Conservation (phyloP, 2,888 invertebrate genomes). For the Aleiodes testaceus region DNA sequence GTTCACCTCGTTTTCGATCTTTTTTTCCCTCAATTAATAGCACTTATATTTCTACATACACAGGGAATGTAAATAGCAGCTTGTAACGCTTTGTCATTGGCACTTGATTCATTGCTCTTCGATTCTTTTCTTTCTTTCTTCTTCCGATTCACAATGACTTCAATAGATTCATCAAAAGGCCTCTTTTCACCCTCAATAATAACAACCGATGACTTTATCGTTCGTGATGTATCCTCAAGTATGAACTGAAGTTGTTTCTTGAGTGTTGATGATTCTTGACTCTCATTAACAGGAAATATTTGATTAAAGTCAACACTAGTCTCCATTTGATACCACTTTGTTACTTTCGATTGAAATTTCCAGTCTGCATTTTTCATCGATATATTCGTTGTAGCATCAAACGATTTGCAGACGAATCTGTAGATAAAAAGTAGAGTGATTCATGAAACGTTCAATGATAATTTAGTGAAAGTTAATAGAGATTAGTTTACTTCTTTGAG, state of each 20-base stretch:
- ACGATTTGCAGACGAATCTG: conserved; percentile 79
- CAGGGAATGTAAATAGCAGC: conserved; percentile 82
- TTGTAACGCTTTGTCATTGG: conserved; percentile 75
- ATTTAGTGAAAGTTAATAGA: not conserved
- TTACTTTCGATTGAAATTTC: conserved; percentile 82
- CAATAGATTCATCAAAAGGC: conserved; percentile 78
- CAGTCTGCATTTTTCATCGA: conserved; percentile 82
- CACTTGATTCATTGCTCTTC: conserved; percentile 71
- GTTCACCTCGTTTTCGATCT: no score
- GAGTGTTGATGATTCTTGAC: conserved; percentile 77
- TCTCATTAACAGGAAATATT: conserved; percentile 80
- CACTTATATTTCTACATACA: conserved; percentile 74
- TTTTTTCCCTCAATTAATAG: conserved; percentile 15
- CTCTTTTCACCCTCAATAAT: conserved; percentile 84
- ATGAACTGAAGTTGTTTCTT: conserved; percentile 82
- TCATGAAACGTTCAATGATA: not conserved
- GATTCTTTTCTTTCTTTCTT: conserved; percentile 74
- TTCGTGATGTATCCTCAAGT: conserved; percentile 76
- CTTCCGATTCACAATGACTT: conserved; percentile 78
- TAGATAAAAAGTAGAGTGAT: no score
- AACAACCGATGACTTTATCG: conserved; percentile 79
- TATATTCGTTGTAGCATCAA: conserved; percentile 75
- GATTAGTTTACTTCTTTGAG: conserved; percentile 73
- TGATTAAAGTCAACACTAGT: conserved; percentile 85
- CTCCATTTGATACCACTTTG: conserved; percentile 85